A percentile compares a stretch with the other conserved stretches of the same genome.
Evolutionary conservation across 2,113 vertebrate species (phyloP).

Genomic region (Ciconia maguari): DNA sequence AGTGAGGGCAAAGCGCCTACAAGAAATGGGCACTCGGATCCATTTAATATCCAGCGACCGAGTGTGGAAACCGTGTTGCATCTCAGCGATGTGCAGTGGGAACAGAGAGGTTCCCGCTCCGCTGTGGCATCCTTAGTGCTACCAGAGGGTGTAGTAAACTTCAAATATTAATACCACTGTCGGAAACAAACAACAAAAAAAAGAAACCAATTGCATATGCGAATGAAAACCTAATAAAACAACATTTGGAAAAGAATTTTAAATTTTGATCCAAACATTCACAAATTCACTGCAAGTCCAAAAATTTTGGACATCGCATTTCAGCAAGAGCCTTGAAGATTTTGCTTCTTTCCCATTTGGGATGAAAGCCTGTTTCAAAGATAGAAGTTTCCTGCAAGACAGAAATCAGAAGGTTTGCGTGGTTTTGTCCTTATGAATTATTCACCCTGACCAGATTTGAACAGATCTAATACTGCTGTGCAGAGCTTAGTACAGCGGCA

Average conservation of each 20-base stretch:
- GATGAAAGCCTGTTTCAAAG: not conserved
- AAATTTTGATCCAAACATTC: not conserved
- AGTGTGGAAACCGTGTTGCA: not conserved
- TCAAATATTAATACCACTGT: not conserved
- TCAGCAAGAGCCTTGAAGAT: not conserved
- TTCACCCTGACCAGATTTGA: not conserved
- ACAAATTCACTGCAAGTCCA: not conserved
- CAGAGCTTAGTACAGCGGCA: not conserved
- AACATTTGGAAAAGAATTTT: accelerated
- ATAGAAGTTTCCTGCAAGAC: not conserved
- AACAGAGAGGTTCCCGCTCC: not conserved
- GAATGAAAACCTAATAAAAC: not conserved
- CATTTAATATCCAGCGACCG: accelerated
- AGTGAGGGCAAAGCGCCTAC: not conserved
- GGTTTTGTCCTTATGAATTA: not conserved
- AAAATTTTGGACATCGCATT: not conserved
- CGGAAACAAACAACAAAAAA: not conserved
- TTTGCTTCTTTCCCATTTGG: not conserved
- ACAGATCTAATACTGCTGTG: not conserved
- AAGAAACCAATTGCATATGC: not conserved
- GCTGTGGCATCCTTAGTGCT: not conserved
- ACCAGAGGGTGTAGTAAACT: not conserved
- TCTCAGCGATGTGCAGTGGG: not conserved
- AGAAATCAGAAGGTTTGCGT: not conserved
- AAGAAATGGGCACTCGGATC: not conserved